Evolutionary conservation across 1,140 invertebrate species (phyloP).

Genomic region (Saxidomus purpurata): DNA sequence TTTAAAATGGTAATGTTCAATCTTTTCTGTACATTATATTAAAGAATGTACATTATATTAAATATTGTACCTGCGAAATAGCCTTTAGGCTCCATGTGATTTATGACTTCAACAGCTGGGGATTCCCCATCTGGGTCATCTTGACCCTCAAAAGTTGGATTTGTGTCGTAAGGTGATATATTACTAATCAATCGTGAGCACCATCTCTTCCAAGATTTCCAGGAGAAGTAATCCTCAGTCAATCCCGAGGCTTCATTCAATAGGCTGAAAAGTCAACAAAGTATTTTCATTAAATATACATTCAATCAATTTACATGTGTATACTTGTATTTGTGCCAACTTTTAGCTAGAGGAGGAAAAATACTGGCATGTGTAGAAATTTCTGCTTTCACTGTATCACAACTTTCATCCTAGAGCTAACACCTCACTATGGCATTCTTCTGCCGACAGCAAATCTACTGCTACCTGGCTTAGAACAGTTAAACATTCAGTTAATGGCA

Average conservation of each 20-base stretch:
- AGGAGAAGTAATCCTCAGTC: slow-evolving; percentile 76
- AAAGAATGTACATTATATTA: too few relatives aligned
- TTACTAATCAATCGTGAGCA: slow-evolving; percentile 66
- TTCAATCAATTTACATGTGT: background rate
- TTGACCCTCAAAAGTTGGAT: slow-evolving; percentile 49
- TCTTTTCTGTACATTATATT: too few relatives aligned
- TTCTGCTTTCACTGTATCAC: too few relatives aligned
- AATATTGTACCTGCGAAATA: slow-evolving; percentile 82
- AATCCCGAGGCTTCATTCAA: slow-evolving; percentile 74
- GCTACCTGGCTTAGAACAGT: too few relatives aligned
- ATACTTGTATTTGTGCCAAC: too few relatives aligned
- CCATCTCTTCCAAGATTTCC: slow-evolving; percentile 80
- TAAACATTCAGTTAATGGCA: too few relatives aligned
- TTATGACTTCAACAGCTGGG: slow-evolving; percentile 87
- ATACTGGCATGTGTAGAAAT: too few relatives aligned
- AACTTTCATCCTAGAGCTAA: too few relatives aligned
- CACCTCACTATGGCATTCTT: too few relatives aligned
- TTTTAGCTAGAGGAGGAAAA: too few relatives aligned
- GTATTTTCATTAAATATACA: background rate
- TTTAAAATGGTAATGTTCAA: too few relatives aligned
- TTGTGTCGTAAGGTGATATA: background rate
- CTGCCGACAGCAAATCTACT: too few relatives aligned
- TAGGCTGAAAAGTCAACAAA: slow-evolving; percentile 73
- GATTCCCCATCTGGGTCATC: slow-evolving; percentile 84
- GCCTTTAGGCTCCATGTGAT: slow-evolving; percentile 82